A percentile compares a stretch with the other conserved stretches of the same genome.
Conservation (phyloP, 1,140 invertebrate species). For the Orius insidiosus region DNA sequence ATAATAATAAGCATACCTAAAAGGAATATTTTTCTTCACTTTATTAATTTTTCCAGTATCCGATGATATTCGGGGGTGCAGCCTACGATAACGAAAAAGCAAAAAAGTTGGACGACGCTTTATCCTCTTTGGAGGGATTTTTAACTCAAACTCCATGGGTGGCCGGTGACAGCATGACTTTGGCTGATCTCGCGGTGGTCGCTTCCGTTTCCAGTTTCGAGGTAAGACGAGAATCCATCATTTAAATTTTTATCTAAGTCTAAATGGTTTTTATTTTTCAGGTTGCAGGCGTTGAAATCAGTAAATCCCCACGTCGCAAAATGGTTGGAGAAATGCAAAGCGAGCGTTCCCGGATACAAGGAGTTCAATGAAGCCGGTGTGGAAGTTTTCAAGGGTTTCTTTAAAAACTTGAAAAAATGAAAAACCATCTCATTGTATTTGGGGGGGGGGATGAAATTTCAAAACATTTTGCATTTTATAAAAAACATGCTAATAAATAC, state of each 20-base stretch:
- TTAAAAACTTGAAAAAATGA: too few relatives aligned
- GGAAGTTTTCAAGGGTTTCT: too few relatives aligned
- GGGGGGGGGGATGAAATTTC: too few relatives aligned
- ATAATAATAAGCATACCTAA: not conserved
- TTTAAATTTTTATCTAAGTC: too few relatives aligned
- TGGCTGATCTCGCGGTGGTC: constrained; percentile 51
- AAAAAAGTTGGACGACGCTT: constrained; percentile 40
- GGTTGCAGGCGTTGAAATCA: constrained; percentile 19
- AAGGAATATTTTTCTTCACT: not conserved
- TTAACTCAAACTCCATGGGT: constrained; percentile 42
- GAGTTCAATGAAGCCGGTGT: too few relatives aligned
- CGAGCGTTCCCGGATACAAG: too few relatives aligned
- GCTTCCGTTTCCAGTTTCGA: constrained; percentile 45
- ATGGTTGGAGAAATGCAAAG: too few relatives aligned
- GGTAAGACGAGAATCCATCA: too few relatives aligned
- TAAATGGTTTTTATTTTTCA: constrained; percentile 50
- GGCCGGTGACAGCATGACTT: constrained; percentile 47
- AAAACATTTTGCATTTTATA: too few relatives aligned
- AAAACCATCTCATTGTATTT: too few relatives aligned
- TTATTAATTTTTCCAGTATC: constrained; percentile 38
- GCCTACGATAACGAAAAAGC: constrained; percentile 43
- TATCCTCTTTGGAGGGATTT: constrained; percentile 50
- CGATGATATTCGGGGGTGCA: constrained; percentile 42
- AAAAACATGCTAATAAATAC: too few relatives aligned
- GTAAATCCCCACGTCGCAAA: too few relatives aligned